Conservation (phyloP, 2,113 vertebrate species). For the Poecile atricapillus region DNA sequence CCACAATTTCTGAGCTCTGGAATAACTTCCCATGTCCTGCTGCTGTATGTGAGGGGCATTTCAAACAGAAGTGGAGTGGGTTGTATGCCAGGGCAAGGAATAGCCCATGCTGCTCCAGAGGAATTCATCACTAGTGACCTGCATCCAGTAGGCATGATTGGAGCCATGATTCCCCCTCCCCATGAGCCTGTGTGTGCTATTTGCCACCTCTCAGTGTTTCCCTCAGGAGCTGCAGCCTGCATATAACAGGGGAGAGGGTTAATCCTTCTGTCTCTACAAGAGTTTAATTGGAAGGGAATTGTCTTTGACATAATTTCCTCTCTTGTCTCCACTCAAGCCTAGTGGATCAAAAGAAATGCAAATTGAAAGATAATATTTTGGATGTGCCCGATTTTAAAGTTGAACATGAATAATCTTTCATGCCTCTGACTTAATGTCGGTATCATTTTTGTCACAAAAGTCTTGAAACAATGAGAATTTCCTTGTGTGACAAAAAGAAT, state of each 20-base stretch:
- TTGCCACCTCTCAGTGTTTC: accelerated
- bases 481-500: not conserved
- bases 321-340: not conserved
- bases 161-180: not conserved
- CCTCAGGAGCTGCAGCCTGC: not conserved
- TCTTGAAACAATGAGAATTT: not conserved
- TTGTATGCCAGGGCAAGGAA: not conserved
- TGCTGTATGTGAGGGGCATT: not conserved
- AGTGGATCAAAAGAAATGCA: constrained; percentile 40
- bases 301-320: constrained; percentile 24
- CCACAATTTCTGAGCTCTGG: not conserved
- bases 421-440: constrained; percentile 9
- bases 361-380: constrained; percentile 29
- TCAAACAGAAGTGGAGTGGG: not conserved
- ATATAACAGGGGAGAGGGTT: not conserved
- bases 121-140: not conserved
- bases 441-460: not conserved
- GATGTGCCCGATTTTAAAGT: not conserved
- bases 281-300: constrained; percentile 38
- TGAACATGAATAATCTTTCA: not conserved
- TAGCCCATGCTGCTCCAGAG: not conserved
- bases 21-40: not conserved
- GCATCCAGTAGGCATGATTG: not conserved
- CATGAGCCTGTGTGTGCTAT: accelerated
- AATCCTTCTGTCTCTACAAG: not conserved